Percentiles rank a stretch among this genome's conserved stretches.
These are phyloP conservation scores for Phoenicopterus ruber DNA, from an alignment of 2,113 vertebrate genomes.

Conservation along the genomic window DNA sequence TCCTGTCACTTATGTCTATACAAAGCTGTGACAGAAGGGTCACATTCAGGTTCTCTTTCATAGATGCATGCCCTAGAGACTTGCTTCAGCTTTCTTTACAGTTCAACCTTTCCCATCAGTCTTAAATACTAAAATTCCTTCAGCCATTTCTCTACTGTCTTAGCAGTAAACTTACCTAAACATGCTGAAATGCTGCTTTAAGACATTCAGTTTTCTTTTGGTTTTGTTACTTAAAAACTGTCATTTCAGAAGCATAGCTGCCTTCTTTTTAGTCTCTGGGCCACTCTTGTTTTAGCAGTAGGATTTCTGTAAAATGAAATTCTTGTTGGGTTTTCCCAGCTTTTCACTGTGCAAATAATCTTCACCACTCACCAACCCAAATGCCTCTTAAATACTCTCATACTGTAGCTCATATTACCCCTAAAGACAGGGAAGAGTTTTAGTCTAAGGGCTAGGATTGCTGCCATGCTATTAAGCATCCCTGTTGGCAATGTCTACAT, in stretches of 20 bases:
- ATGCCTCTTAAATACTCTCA: not conserved
- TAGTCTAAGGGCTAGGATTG: not conserved
- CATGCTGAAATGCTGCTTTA: not conserved
- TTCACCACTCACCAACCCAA: not conserved
- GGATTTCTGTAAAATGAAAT: not conserved
- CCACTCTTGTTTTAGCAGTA: not conserved
- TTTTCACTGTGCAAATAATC: not conserved
- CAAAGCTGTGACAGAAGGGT: not conserved
- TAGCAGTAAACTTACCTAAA: not conserved
- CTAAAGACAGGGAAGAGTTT: not conserved
- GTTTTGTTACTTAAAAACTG: not conserved
- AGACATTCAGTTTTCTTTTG: not conserved
- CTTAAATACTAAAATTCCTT: not conserved
- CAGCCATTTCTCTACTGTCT: not conserved
- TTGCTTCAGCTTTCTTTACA: not conserved
- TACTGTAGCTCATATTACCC: not conserved
- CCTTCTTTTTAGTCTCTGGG: not conserved
- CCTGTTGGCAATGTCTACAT: not conserved
- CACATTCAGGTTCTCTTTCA: not conserved
- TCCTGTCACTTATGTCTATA: not conserved
- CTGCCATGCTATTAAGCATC: not conserved
- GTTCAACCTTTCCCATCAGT: not conserved
- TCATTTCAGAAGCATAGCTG: not conserved
- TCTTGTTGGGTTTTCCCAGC: not conserved
- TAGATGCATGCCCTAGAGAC: not conserved